Evolutionary conservation across 2,797 vertebrate species (phyloP).

Genomic region (Podarcis lilfordi): DNA sequence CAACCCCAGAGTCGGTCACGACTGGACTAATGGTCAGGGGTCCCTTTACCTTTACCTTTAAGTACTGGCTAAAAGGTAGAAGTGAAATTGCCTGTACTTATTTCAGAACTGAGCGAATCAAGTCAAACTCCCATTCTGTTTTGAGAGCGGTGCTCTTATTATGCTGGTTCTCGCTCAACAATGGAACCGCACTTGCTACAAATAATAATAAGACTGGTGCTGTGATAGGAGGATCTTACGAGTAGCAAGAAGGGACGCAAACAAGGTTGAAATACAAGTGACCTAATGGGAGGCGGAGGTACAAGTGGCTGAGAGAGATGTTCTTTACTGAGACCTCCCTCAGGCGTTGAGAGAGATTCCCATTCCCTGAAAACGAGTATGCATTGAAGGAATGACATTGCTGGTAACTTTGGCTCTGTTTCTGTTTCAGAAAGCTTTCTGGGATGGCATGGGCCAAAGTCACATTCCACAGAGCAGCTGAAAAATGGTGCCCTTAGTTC

Average conservation of each 20-base stretch:
- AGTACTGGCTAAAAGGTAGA: not conserved
- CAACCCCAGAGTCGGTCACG: too few relatives aligned
- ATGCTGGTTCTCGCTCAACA: not conserved
- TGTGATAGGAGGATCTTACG: not conserved
- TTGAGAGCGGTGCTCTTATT: not conserved
- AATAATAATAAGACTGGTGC: too few relatives aligned
- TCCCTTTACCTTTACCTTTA: too few relatives aligned
- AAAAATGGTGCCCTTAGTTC: slow-evolving; percentile 88
- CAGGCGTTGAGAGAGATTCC: too few relatives aligned
- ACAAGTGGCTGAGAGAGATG: not conserved
- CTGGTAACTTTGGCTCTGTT: slow-evolving; percentile 66
- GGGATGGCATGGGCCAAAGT: slow-evolving; percentile 92
- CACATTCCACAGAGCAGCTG: slow-evolving; percentile 87
- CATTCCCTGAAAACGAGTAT: not conserved
- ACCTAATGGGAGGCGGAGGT: not conserved
- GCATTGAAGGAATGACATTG: not conserved
- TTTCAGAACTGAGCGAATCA: not conserved
- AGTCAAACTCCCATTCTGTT: not conserved
- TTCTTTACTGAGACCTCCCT: not conserved
- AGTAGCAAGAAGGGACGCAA: not conserved
- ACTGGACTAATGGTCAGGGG: too few relatives aligned
- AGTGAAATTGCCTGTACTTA: not conserved
- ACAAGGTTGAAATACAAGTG: not conserved
- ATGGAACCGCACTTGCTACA: not conserved
- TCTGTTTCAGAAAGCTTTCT: slow-evolving; percentile 86